Conservation (phyloP, 2,888 invertebrate genomes). For the Sialis lutaria region DNA sequence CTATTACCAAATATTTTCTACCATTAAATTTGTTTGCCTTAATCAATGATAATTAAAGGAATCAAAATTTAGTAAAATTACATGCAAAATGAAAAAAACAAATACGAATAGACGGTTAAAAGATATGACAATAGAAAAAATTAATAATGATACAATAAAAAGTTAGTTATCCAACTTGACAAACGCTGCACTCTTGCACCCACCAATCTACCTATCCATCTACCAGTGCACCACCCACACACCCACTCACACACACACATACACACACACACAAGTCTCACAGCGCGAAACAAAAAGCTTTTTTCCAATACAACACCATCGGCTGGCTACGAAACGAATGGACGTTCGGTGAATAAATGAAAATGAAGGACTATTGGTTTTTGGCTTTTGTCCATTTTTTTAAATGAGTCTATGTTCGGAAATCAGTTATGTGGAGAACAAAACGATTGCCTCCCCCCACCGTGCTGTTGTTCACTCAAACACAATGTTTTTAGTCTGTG, state of each 20-base stretch:
- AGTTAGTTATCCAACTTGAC: too few relatives aligned
- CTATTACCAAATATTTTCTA: too few relatives aligned
- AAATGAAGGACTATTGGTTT: slow-evolving; percentile 31
- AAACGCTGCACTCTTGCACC: too few relatives aligned
- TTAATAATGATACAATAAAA: too few relatives aligned
- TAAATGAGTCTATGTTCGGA: slow-evolving; percentile 24
- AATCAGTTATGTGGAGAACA: slow-evolving; percentile 27
- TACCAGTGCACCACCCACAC: too few relatives aligned
- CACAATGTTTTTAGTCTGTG: too few relatives aligned
- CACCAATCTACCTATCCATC: too few relatives aligned
- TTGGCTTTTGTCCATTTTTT: slow-evolving; percentile 28
- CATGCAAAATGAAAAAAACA: not conserved
- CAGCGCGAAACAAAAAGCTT: slow-evolving; percentile 24
- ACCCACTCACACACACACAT: not conserved
- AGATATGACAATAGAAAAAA: not conserved
- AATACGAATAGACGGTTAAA: not conserved
- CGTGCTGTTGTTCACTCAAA: too few relatives aligned
- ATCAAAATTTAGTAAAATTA: not conserved
- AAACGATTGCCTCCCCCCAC: slow-evolving; percentile 17
- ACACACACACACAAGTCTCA: not conserved
- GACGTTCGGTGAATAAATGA: slow-evolving; percentile 25
- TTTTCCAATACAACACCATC: slow-evolving; percentile 26
- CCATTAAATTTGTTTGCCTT: too few relatives aligned
- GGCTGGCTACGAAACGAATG: not conserved
- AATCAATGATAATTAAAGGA: too few relatives aligned